Percentiles rank a stretch among this genome's conserved stretches.
Evolutionary conservation across 2,113 vertebrate species (phyloP).

Genomic region (Sceloporus undulatus): DNA sequence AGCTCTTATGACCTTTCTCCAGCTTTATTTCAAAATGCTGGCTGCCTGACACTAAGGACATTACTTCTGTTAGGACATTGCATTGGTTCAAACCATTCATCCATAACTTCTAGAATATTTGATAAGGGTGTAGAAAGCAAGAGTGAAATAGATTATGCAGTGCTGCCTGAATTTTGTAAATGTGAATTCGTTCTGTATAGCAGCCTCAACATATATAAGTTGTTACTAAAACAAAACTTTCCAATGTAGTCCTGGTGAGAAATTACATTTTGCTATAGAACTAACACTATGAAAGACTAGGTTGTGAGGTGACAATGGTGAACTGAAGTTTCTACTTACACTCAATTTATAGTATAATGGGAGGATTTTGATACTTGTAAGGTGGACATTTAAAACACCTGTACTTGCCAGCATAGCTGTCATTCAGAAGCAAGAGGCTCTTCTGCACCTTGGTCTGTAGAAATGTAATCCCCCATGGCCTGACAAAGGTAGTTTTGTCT

Average conservation of each 20-base stretch:
- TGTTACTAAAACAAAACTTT: neutral
- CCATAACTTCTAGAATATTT: neutral
- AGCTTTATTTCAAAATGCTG: neutral
- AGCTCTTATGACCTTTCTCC: neutral
- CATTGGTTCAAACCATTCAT: neutral
- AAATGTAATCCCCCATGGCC: conserved; percentile 55
- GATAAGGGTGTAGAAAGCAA: neutral
- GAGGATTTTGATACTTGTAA: conserved; percentile 47
- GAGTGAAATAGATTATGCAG: neutral
- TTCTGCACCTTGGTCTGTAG: conserved; percentile 51
- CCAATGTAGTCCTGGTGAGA: neutral
- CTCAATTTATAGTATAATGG: conserved; percentile 35
- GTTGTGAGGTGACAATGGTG: conserved; percentile 4
- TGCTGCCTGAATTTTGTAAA: neutral
- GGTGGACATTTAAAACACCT: conserved; percentile 39
- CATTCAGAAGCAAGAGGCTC: conserved; percentile 52
- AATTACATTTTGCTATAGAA: neutral
- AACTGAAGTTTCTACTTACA: neutral
- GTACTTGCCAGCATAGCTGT: conserved; percentile 52
- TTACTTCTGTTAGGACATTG: neutral
- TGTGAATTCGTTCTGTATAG: neutral
- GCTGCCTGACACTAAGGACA: neutral
- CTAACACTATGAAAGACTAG: neutral
- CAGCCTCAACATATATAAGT: neutral
- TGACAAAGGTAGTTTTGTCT: conserved; percentile 63